A percentile compares a stretch with the other conserved stretches of the same genome.
phyloP scores from a whole-genome alignment of 2,113 vertebrate genomes.

The Entosphenus tridentatus region DNA sequence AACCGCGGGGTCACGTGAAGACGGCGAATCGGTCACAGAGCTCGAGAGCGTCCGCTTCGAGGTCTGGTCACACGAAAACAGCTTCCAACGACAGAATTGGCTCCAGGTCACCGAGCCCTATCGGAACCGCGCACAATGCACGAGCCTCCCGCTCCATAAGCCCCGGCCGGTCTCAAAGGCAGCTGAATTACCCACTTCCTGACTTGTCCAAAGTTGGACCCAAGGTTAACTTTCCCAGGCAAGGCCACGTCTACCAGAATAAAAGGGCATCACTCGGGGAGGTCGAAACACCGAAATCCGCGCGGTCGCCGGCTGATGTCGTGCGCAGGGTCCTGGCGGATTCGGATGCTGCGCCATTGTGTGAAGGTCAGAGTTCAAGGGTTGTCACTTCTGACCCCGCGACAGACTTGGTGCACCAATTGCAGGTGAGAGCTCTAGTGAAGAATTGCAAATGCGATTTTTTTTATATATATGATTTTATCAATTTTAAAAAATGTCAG shows the following conservation, averaged over 20 bases:
- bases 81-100: no score
- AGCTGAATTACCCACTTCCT: slow-evolving; percentile 27
- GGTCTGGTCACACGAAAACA: no score
- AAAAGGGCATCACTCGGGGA: slow-evolving; percentile 13
- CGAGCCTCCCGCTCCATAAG: no score
- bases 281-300: slow-evolving; percentile 20
- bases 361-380: slow-evolving; percentile 16
- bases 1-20: no score
- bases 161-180: slow-evolving; percentile 15
- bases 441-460: no score
- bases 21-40: no score
- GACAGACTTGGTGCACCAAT: neutral
- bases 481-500: no score
- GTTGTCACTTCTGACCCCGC: slow-evolving; percentile 4
- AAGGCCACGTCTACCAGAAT: slow-evolving; percentile 11
- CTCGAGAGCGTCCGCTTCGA: no score
- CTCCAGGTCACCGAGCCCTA: no score
- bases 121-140: no score
- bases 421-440: neutral
- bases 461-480: no score
- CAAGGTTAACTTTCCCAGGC: slow-evolving; percentile 32
- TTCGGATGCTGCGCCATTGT: slow-evolving; percentile 14
- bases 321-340: slow-evolving; percentile 26
- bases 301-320: slow-evolving; percentile 18
- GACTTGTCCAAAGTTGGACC: slow-evolving; percentile 31